phyloP scores from a whole-genome alignment of 2,888 invertebrate genomes.

The Hirtodrosophila alboralis region DNA sequence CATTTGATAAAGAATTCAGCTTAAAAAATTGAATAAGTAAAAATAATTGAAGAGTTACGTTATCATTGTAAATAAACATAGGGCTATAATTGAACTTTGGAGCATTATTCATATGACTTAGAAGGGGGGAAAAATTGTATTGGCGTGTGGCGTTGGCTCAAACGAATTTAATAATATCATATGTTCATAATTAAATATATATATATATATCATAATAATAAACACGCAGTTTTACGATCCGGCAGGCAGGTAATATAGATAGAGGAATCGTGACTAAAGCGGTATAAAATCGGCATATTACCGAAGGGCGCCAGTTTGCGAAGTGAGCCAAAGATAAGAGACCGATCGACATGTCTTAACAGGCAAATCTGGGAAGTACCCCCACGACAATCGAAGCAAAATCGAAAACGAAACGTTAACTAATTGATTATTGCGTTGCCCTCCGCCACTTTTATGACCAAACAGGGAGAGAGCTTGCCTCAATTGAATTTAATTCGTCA shows the following conservation, averaged over 20 bases:
- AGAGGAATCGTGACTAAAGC: conserved; percentile 62
- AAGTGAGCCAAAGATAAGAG: conserved; percentile 49
- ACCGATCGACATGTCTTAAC: conserved; percentile 21
- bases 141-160: conserved; percentile 29
- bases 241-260: conserved; percentile 32
- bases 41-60: conserved; percentile 52
- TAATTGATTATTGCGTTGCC: conserved; percentile 46
- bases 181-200: neutral
- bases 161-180: conserved; percentile 1
- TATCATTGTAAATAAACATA: conserved; percentile 56
- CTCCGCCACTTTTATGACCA: neutral
- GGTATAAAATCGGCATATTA: conserved; percentile 57
- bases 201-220: conserved; percentile 9
- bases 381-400: no score
- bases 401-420: conserved; percentile 22
- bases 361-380: conserved; percentile 57
- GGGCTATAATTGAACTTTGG: conserved; percentile 59
- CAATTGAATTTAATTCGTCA: conserved; percentile 45
- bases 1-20: conserved; percentile 44
- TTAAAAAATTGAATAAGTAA: conserved; percentile 43
- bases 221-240: conserved; percentile 1
- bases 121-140: conserved; percentile 10
- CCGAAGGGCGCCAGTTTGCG: conserved; percentile 38
- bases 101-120: conserved; percentile 59
- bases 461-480: conserved; percentile 6